Percentiles rank a stretch among this genome's conserved stretches.
These are phyloP conservation scores for Megaceryle torquata DNA, from an alignment of 2,113 vertebrate species.

Conservation along the genomic window DNA sequence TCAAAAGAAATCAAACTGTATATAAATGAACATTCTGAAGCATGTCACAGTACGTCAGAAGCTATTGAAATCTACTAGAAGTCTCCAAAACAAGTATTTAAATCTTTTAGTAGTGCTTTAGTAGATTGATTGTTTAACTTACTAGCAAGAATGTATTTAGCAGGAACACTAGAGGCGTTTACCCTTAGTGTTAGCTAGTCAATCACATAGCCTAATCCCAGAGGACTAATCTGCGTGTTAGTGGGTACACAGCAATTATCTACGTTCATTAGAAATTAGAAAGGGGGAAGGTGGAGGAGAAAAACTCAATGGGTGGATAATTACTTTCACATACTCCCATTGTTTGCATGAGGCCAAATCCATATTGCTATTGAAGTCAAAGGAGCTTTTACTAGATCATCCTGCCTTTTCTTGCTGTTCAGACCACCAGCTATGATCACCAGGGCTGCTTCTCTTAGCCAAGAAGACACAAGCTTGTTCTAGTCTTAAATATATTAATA, in stretches of 20 bases:
- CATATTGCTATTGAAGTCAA: conserved; percentile 57
- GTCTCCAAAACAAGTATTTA: conserved; percentile 52
- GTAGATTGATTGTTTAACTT: conserved; percentile 60
- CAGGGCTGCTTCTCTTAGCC: conserved; percentile 12
- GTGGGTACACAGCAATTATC: conserved; percentile 70
- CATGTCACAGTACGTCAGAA: conserved; percentile 69
- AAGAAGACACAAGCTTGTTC: conserved; percentile 39
- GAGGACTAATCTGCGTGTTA: conserved; percentile 60
- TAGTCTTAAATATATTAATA: conserved; percentile 53
- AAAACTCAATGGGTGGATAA: conserved; percentile 64
- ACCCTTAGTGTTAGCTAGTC: conserved; percentile 66
- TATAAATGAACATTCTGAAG: conserved; percentile 67
- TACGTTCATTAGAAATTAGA: conserved; percentile 60
- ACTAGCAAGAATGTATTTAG: conserved; percentile 64
- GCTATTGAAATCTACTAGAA: conserved; percentile 67
- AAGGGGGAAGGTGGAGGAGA: neutral
- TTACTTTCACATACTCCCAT: conserved; percentile 66
- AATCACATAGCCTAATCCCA: conserved; percentile 61
- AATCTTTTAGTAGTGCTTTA: conserved; percentile 58
- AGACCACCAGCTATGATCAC: conserved; percentile 73
- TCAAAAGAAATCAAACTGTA: conserved; percentile 74
- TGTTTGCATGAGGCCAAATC: conserved; percentile 46
- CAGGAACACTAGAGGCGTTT: conserved; percentile 64
- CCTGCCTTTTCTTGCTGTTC: conserved; percentile 15
- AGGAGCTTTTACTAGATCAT: conserved; percentile 25